Conservation (phyloP, 2,888 invertebrate genomes). For the Ecliptopera silaceata region DNA sequence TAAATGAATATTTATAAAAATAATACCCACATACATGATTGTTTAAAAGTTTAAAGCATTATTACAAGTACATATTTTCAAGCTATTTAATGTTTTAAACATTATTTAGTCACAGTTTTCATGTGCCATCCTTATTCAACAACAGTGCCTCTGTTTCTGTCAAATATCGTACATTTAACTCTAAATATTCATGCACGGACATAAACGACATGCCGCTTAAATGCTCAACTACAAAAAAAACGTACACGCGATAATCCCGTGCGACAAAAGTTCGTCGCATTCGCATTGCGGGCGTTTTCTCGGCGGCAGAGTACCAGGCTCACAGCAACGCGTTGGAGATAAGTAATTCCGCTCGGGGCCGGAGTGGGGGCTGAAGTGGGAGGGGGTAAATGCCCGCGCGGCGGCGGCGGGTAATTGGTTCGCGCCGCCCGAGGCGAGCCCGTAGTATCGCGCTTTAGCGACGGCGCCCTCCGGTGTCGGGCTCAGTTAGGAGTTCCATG, state of each 20-base stretch:
- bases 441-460: constrained; percentile 83
- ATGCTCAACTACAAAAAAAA: constrained; percentile 23
- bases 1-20: too few species aligned
- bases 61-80: too few species aligned
- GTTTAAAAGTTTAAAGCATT: too few species aligned
- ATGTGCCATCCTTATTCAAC: background rate
- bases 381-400: constrained; percentile 77
- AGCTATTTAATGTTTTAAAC: too few species aligned
- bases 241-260: constrained; percentile 37
- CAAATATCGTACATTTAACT: constrained; percentile 6
- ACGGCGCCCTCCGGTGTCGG: constrained; percentile 82
- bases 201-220: constrained; percentile 15
- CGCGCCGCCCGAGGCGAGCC: constrained; percentile 83
- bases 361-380: constrained; percentile 47
- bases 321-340: constrained; percentile 65
- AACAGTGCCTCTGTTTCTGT: background rate
- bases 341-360: constrained; percentile 62
- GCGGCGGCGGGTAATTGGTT: constrained; percentile 82
- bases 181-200: constrained; percentile 17
- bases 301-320: constrained; percentile 75
- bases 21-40: too few species aligned
- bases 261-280: constrained; percentile 61
- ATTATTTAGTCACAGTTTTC: too few species aligned
- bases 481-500: constrained; percentile 51
- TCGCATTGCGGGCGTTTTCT: constrained; percentile 76